Percentiles rank a stretch among this genome's conserved stretches.
Evolutionary conservation across 2,888 invertebrate species (phyloP).

Genomic region (Unio delphinus): DNA sequence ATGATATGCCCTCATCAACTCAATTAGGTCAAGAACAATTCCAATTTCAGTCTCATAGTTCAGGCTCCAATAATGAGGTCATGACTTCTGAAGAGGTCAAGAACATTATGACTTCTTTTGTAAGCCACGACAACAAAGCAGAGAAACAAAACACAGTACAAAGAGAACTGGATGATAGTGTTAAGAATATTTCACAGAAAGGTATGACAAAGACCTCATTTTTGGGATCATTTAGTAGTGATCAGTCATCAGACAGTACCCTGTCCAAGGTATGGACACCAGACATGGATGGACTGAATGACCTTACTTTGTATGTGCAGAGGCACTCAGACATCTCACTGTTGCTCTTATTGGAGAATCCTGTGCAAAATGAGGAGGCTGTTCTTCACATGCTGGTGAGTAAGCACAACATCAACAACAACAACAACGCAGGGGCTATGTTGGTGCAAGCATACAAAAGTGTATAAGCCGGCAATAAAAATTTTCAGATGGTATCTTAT

Average conservation of each 20-base stretch:
- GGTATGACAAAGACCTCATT: no score
- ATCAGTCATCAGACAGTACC: slow-evolving; percentile 29
- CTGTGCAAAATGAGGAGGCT: slow-evolving; percentile 37
- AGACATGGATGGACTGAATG: slow-evolving; percentile 42
- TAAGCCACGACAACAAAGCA: no score
- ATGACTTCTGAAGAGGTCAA: no score
- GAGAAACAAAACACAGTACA: no score
- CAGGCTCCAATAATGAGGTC: no score
- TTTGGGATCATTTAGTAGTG: slow-evolving; percentile 18
- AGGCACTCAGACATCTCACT: slow-evolving; percentile 61
- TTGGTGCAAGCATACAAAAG: neutral
- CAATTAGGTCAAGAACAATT: no score
- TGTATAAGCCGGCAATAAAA: neutral
- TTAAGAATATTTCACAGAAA: no score
- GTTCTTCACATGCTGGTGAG: slow-evolving; percentile 55
- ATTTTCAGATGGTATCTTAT: no score
- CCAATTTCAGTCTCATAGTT: no score
- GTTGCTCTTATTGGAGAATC: slow-evolving; percentile 51
- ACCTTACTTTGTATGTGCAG: slow-evolving; percentile 58
- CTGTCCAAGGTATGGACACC: slow-evolving; percentile 41
- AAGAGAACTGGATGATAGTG: no score
- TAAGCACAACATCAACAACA: neutral
- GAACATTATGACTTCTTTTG: no score
- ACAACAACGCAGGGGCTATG: neutral
- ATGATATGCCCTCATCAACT: no score